These are phyloP conservation scores for Microtus oregoni DNA, from an alignment of 2,113 vertebrate genomes.

Conservation along the genomic window DNA sequence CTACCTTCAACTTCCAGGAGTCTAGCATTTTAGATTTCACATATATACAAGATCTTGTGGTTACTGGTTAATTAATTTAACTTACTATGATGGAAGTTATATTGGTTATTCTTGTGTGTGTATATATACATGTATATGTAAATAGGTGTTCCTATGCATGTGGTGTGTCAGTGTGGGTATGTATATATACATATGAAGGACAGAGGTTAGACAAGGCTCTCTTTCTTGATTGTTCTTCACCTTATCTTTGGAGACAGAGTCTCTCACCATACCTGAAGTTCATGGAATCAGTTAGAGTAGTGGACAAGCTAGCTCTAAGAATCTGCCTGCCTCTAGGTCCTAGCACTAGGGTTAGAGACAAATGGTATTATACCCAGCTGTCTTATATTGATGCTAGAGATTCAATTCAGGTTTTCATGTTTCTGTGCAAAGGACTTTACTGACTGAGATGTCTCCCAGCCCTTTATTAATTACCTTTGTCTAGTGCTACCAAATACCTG, in stretches of 20 bases:
- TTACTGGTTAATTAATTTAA: neutral
- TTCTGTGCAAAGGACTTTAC: neutral
- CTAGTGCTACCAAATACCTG: neutral
- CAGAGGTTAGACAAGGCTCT: neutral
- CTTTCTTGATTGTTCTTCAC: neutral
- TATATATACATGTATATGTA: neutral
- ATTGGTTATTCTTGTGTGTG: too few species aligned
- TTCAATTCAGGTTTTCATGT: neutral
- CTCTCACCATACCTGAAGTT: neutral
- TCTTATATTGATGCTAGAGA: neutral
- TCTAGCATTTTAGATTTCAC: neutral
- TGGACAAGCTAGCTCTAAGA: too few species aligned
- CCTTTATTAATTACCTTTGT: neutral
- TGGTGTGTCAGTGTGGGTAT: neutral
- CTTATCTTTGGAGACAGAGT: too few species aligned
- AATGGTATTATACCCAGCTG: neutral
- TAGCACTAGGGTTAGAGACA: too few species aligned
- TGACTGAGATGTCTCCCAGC: neutral
- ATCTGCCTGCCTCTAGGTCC: neutral
- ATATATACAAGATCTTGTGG: neutral
- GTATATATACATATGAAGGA: neutral
- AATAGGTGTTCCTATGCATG: neutral
- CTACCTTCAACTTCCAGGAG: neutral
- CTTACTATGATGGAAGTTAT: neutral
- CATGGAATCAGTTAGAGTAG: neutral